Evolutionary conservation across 2,797 vertebrate genomes (phyloP), one percentile per base, ranked within the genome.

Genomic region (Spheniscus humboldti): DNA sequence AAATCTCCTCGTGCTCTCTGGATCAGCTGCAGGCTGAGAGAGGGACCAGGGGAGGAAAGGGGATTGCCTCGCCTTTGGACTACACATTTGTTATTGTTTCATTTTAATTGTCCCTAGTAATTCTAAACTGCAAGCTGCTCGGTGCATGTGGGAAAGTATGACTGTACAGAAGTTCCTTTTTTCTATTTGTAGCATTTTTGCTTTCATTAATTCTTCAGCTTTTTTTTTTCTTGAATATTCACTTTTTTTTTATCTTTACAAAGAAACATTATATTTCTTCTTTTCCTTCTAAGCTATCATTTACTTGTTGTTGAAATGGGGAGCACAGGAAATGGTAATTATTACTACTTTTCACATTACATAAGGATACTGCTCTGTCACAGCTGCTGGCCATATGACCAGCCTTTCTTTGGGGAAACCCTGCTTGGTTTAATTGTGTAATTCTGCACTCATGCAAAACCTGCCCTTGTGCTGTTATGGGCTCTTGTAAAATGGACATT

Each of bases 341-440:
- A 81, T 92, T 71, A n/a, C 35, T 76, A 33, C 74, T 97, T 96
- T 93, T 90, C 73, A 81, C 92, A 56, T 94, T 82, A 35, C 30
- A 13, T 41, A 76, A 90, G 53, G 68, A 68, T 50, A 28, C 27
- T 50, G 9, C 22, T 57, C 53, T 31, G 68, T 91, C 76, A 89
- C 97, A 98, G 96, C 97, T 98, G 97, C 85, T 62, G 84, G 76
- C 96, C 97, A 96, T 80, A 94, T 95, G 97, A 95, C 45, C 56
- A 73, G 24, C 23, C 43, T 68, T 25, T 83, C 79, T 92, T 62
- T 33, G 57, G 64, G 45, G 74, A 96, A 93, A 68, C n/a, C 22
- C 35, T 60, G 22, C 41, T 83, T 82, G 45, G 33, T 78, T 95
- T 97, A 78, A 67, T 30, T 83, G 47, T 59, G 6, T 45, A 74